phyloP scores from a whole-genome alignment of 2,113 vertebrate species.

The Ondatra zibethicus region DNA sequence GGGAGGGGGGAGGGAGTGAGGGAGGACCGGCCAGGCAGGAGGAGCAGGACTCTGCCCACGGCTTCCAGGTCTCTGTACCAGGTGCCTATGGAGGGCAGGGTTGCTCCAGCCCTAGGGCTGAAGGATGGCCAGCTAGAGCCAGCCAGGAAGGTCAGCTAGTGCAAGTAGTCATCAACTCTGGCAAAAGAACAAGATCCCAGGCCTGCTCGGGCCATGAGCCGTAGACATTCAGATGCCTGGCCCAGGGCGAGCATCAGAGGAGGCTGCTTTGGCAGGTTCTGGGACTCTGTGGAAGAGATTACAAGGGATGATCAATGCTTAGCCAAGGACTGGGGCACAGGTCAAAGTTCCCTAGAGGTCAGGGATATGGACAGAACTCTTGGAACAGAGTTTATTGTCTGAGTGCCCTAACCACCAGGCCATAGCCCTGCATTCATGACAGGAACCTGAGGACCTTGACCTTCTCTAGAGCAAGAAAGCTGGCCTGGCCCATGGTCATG shows the following conservation, averaged over 20 bases:
- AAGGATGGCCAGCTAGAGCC: conserved; percentile 75
- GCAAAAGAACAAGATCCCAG: conserved; percentile 98
- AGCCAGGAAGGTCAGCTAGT: conserved; percentile 90
- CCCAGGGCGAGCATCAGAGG: conserved; percentile 97
- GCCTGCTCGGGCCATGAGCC: conserved; percentile 97
- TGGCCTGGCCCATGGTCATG: neutral
- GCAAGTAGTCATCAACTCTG: conserved; percentile 99
- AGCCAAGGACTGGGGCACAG: neutral
- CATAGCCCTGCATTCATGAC: neutral
- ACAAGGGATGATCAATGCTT: conserved; percentile 54
- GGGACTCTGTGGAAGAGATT: conserved; percentile 91
- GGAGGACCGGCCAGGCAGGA: conserved; percentile 48
- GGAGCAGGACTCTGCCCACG: conserved; percentile 65
- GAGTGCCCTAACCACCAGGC: neutral
- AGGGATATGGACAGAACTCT: conserved; percentile 22
- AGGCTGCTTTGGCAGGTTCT: conserved; percentile 99
- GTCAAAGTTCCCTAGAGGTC: conserved; percentile 38
- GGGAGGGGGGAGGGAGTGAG: too few species aligned
- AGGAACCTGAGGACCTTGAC: neutral
- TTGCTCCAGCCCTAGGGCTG: conserved; percentile 69
- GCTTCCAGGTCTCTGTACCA: conserved; percentile 73
- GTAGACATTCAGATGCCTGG: conserved; percentile 98
- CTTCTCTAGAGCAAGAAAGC: neutral
- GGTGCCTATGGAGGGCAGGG: conserved; percentile 71
- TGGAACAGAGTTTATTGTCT: neutral